Evolutionary conservation across 2,888 invertebrate genomes (phyloP), one percentile per base, ranked within the genome.

Genomic region (Zonitis immaculata): DNA sequence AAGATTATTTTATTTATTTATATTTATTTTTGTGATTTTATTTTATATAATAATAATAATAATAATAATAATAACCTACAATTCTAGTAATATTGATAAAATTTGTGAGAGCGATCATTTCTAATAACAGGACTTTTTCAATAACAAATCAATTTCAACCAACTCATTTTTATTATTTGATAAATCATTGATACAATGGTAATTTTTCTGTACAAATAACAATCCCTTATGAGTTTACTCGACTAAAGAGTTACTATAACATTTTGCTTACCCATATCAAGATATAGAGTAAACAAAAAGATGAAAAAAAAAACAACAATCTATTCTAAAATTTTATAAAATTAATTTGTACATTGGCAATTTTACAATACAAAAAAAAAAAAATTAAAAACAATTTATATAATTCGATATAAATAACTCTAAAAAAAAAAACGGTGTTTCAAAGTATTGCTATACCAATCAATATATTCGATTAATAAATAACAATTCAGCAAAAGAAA

Each of bases 181-280:
- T 35, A 52, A 56, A 60, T 58, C 66, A 65, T 66, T 65, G 65
- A 69, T 67, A 65, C 66, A 68, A 66, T 66, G 62, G 60, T 65
- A 66, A 61, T 59, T 57, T 42, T 50, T 51, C 53, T 44, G 44
- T 45, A 35, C 28, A 54, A 42, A 46, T 26, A 42, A 14, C 25
- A 30, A 25, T 26, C 47, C 44, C 46, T 54, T 28, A 44, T 30
- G 28, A 51, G 20, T 39, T n/a, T 43, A 56, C 47, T 42, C 44
- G 56, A 44, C 52, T 47, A 55, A 51, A 52, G 54, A 64, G 67
- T 68, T 69, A 69, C 69, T 67, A 60, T 69, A 70, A 69, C 67
- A 60, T 47, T 55, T 59, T 61, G 58, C 56, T 52, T 54, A 50
- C 44, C 25, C 32, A 52, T 57, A 58, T 47, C 42, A 56, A 51